phyloP scores from a whole-genome alignment of 2,888 invertebrate species.

The Agriopis aurantiaria region DNA sequence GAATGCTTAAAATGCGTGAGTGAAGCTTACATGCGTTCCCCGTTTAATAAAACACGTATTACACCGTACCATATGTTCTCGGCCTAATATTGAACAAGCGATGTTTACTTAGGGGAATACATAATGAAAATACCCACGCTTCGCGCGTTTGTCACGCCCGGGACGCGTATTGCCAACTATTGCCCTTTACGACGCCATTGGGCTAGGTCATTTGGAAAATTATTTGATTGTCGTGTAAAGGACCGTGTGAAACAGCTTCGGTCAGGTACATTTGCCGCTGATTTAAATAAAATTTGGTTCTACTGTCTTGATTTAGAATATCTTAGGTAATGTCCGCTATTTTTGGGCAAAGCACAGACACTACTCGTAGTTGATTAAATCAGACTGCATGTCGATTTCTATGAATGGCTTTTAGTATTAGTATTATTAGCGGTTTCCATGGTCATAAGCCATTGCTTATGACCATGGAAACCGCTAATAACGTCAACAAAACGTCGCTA shows the following conservation, averaged over 20 bases:
- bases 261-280: not conserved
- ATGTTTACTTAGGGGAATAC: slow-evolving; percentile 67
- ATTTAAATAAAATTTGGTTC: slow-evolving; percentile 2
- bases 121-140: slow-evolving; percentile 59
- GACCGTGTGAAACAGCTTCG: slow-evolving; percentile 25
- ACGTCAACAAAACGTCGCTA: too few species aligned
- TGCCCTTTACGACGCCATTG: slow-evolving; percentile 39
- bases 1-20: slow-evolving; percentile 50
- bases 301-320: not conserved
- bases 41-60: slow-evolving; percentile 69
- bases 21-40: slow-evolving; percentile 49
- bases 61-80: slow-evolving; percentile 62
- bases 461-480: too few species aligned
- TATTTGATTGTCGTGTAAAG: slow-evolving; percentile 38
- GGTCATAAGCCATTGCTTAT: too few species aligned
- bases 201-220: slow-evolving; percentile 40
- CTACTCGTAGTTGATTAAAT: slow-evolving; percentile 2
- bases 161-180: slow-evolving; percentile 40
- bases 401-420: slow-evolving; percentile 1
- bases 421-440: not conserved
- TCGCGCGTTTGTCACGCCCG: slow-evolving; percentile 45
- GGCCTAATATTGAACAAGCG: slow-evolving; percentile 64
- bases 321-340: not conserved
- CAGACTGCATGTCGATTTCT: not conserved
- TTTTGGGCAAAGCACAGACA: not conserved